Base-by-base conservation (phyloP, 1,140 invertebrate species). In the Nymphalis io region DNA sequence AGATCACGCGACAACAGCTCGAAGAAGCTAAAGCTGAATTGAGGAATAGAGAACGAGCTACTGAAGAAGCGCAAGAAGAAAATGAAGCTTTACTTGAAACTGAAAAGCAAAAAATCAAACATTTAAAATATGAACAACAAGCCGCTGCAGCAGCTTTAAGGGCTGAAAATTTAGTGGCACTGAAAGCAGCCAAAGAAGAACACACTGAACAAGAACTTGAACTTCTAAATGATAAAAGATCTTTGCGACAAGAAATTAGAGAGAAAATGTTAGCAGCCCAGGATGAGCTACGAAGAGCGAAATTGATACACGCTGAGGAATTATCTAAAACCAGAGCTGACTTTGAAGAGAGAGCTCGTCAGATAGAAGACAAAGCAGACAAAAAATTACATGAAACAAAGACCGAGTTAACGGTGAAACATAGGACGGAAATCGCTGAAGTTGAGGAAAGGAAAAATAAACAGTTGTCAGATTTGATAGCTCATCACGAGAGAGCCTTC, bases 51-150 rank as follows among this genome's bases (percentile, higher is more conserved):
- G 97, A 98, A 82, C 93, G 96, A 76, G 96, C 97, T 72, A 96
- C 97, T 73, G 97, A 98, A 92, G 96, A 98, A 88, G 93, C 95
- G 0, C 94, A 95, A 81, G 96, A 98, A 83, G 94, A 96, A 79
- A 97, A 98, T 79, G 96, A 98, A 81, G 94, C 95, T 18, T 95
- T 98, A 82, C 93, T 98, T 13, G 97, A 97, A 93, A 94, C 96
- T 51, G 96, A 96, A 74, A 97, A 97, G 89, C 97, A 98, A 85
- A 98, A 98, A 94, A 95, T 98, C 12, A 98, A 98, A 81, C 96
- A 98, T 90, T 92, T 98, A 21, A 95, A 98, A 88, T 98, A 97
- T 87, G 97, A 98, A 82, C 97, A 98, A 81, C 96, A 98, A 83
- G 96, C 95, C 40, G 95, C 96, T 80, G 93, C 97, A 51, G 95